Conservation (phyloP, 2,888 invertebrate genomes). For the Auanema sp. region DNA sequence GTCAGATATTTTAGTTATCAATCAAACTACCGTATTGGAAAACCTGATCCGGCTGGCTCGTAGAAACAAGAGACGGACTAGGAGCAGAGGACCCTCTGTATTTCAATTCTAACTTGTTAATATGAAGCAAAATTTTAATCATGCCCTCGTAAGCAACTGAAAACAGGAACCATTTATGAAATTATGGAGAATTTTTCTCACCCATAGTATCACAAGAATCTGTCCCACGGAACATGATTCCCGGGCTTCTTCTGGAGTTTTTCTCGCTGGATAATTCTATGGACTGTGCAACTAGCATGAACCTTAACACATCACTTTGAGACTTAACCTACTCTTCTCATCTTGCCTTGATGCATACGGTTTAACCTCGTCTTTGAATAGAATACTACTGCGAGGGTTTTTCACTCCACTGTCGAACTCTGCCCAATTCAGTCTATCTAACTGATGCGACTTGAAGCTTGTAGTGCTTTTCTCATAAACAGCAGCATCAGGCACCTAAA, state of each 20-base stretch:
- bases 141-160: constrained; percentile 11
- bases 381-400: constrained; percentile 28
- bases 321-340: too few species aligned
- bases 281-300: constrained; percentile 22
- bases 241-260: constrained; percentile 1
- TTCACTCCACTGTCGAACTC: constrained; percentile 48
- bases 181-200: too few species aligned
- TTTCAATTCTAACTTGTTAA: constrained; percentile 4
- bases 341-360: constrained; percentile 44
- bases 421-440: constrained; percentile 61
- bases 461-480: constrained; percentile 51
- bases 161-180: not conserved
- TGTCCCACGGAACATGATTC: constrained; percentile 4
- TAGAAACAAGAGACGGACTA: not conserved
- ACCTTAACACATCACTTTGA: constrained; percentile 16
- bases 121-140: constrained; percentile 8
- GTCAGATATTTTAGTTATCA: not conserved
- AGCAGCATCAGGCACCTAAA: constrained; percentile 55
- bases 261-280: not conserved
- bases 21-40: not conserved
- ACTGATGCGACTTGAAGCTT: constrained; percentile 55
- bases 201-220: constrained; percentile 1
- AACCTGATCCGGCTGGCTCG: not conserved
- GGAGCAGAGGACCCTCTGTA: not conserved
- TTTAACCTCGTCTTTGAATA: constrained; percentile 57